Conservation (phyloP, 2,113 vertebrate species). For the Syngnathus scovelli region DNA sequence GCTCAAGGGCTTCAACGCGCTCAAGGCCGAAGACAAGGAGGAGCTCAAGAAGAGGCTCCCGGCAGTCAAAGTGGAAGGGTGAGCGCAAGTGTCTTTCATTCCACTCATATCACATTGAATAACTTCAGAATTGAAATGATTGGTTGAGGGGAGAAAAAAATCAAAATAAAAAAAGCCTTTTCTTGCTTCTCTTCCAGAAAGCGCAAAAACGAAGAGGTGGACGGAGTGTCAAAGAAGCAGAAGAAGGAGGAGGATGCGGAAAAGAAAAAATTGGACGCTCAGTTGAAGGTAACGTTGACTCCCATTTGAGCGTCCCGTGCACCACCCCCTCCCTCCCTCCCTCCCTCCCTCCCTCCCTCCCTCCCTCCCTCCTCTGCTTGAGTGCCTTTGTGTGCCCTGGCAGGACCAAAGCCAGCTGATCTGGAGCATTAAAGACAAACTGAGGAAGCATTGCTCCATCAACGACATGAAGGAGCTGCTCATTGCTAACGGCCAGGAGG, state of each 20-base stretch:
- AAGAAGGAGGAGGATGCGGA: constrained; percentile 83
- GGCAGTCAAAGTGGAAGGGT: constrained; percentile 82
- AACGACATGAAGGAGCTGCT: constrained; percentile 95
- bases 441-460: constrained; percentile 84
- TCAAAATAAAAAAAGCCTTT: not conserved
- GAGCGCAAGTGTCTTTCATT: constrained; percentile 27
- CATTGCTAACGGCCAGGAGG: constrained; percentile 88
- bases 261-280: constrained; percentile 72
- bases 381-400: constrained; percentile 4
- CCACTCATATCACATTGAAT: not conserved
- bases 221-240: constrained; percentile 79
- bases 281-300: constrained; percentile 61
- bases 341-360: not conserved
- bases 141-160: too few relatives aligned
- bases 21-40: constrained; percentile 83
- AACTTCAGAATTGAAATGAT: not conserved
- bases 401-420: constrained; percentile 90
- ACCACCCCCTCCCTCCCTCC: too few relatives aligned
- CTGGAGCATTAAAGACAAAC: constrained; percentile 92
- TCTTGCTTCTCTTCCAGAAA: constrained; percentile 71
- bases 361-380: too few relatives aligned
- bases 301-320: too few relatives aligned
- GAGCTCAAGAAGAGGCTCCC: constrained; percentile 86
- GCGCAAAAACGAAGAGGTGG: constrained; percentile 81
- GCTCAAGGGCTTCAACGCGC: constrained; percentile 81